Conservation (phyloP, 2,113 vertebrate species). For the Python bivittatus region DNA sequence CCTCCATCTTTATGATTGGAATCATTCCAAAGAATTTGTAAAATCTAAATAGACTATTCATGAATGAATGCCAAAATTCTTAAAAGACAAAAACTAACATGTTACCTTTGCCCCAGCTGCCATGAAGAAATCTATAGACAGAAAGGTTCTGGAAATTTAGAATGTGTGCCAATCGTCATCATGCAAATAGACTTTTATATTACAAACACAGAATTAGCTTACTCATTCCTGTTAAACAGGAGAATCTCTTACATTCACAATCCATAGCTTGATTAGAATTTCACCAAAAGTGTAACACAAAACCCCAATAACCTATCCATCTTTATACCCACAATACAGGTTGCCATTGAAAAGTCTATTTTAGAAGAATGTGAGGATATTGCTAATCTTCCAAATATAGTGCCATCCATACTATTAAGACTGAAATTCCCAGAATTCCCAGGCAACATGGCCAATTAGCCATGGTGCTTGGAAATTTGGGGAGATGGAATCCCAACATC, state of each 20-base stretch:
- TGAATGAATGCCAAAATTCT: background rate
- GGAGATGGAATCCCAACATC: background rate
- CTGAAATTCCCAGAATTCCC: background rate
- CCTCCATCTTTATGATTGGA: constrained; percentile 30
- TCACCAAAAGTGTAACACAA: background rate
- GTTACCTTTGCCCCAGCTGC: background rate
- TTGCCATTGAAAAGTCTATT: background rate
- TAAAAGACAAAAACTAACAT: background rate
- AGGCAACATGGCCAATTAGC: background rate
- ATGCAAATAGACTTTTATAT: constrained; percentile 14
- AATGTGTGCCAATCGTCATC: constrained; percentile 7
- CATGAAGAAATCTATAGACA: constrained; percentile 3
- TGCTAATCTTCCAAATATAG: background rate
- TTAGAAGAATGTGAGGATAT: background rate
- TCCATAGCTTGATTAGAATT: background rate
- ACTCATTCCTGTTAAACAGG: constrained; percentile 32
- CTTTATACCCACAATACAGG: background rate
- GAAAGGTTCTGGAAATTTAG: background rate
- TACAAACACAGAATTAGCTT: constrained; percentile 16
- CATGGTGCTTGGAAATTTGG: background rate
- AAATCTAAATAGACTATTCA: constrained; percentile 12
- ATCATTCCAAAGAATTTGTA: constrained; percentile 26
- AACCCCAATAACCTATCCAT: constrained; percentile 7
- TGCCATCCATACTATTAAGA: background rate
- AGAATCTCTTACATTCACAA: constrained; percentile 26